phyloP scores from a whole-genome alignment of 2,113 vertebrate genomes.

The Xenus cinereus region DNA sequence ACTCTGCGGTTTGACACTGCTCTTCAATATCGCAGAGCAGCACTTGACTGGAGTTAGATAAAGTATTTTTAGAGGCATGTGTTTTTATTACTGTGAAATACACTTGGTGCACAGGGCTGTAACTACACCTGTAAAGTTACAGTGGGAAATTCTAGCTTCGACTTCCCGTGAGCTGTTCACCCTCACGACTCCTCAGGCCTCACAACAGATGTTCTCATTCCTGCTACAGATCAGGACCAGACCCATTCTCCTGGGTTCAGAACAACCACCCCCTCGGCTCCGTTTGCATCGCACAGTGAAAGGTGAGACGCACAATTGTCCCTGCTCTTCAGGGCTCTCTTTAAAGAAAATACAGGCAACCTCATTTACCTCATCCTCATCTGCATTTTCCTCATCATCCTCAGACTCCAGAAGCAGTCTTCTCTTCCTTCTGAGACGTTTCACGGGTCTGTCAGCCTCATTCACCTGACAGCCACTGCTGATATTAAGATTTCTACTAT shows the following conservation, averaged over 20 bases:
- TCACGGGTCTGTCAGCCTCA: constrained; percentile 79
- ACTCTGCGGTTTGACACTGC: not conserved
- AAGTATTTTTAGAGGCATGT: not conserved
- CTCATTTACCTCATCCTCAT: constrained; percentile 81
- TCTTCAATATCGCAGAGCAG: not conserved
- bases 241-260: not conserved
- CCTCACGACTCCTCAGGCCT: not conserved
- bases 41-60: not conserved
- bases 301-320: not conserved
- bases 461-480: constrained; percentile 37
- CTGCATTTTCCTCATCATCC: constrained; percentile 86
- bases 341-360: not conserved
- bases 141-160: not conserved
- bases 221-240: not conserved
- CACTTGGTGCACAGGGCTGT: not conserved
- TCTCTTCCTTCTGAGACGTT: constrained; percentile 86
- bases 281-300: not conserved
- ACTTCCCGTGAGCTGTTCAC: not conserved
- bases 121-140: not conserved
- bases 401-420: constrained; percentile 89
- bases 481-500: constrained; percentile 12
- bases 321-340: not conserved
- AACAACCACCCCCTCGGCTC: not conserved
- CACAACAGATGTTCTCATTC: not conserved
- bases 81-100: not conserved